Conservation (phyloP, 2,797 vertebrate genomes). For the Silurus aristotelis region DNA sequence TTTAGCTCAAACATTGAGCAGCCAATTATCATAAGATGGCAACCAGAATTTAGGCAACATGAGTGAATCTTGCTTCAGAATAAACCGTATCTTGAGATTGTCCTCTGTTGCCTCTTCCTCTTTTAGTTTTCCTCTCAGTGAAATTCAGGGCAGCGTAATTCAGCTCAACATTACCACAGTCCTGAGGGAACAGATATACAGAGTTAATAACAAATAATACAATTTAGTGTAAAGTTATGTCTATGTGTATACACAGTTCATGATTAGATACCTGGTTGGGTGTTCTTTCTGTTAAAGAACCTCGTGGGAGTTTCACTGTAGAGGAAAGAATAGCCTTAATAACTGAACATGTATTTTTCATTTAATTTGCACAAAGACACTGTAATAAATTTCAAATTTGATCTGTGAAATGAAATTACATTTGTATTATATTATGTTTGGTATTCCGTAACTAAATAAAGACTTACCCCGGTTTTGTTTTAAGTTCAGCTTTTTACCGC, state of each 20-base stretch:
- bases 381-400: background rate
- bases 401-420: background rate
- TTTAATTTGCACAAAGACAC: background rate
- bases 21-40: background rate
- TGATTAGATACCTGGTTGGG: background rate
- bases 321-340: background rate
- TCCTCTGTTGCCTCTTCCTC: background rate
- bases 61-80: background rate
- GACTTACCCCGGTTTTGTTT: background rate
- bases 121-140: background rate
- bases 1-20: background rate
- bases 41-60: background rate
- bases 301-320: background rate
- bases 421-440: background rate
- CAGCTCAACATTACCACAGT: background rate
- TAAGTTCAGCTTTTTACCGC: background rate
- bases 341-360: background rate
- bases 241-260: background rate
- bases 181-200: background rate
- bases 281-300: background rate
- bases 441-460: background rate
- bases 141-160: conserved; percentile 35
- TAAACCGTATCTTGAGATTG: background rate
- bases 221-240: background rate
- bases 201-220: background rate